A percentile compares a stretch with the other conserved stretches of the same genome.
Conservation (phyloP, 2,113 vertebrate species). For the Puffinus mauretanicus region DNA sequence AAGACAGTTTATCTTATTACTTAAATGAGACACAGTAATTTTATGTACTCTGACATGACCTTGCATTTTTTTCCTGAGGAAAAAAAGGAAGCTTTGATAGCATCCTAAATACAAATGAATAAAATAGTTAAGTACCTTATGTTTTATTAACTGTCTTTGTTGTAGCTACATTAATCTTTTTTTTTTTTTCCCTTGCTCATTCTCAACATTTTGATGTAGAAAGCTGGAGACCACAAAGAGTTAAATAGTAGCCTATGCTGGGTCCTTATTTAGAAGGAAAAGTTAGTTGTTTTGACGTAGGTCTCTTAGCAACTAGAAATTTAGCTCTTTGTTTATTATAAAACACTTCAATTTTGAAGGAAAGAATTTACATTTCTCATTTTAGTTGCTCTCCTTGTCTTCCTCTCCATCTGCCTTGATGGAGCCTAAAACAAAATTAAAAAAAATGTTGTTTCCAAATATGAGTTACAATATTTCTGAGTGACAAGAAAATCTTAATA, state of each 20-base stretch:
- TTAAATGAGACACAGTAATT: conserved; percentile 6
- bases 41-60: neutral
- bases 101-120: neutral
- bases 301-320: conserved; percentile 77
- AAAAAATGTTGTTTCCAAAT: conserved; percentile 30
- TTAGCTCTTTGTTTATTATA: conserved; percentile 67
- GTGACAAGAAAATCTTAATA: conserved; percentile 31
- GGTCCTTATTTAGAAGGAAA: conserved; percentile 59
- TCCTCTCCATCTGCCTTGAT: neutral
- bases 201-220: neutral
- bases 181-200: neutral
- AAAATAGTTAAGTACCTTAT: neutral
- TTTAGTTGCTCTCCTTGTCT: conserved; percentile 30
- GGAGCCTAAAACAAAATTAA: neutral
- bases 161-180: neutral
- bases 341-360: conserved; percentile 65
- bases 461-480: conserved; percentile 25
- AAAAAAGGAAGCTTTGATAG: neutral
- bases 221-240: conserved; percentile 52
- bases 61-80: neutral
- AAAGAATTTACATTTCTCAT: conserved; percentile 55
- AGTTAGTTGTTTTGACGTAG: conserved; percentile 62
- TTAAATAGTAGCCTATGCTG: conserved; percentile 65
- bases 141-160: neutral
- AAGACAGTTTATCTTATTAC: neutral